Percentiles rank a stretch among this genome's conserved stretches.
phyloP scores from a whole-genome alignment of 2,888 invertebrate genomes.

The Ferrisia virgata region DNA sequence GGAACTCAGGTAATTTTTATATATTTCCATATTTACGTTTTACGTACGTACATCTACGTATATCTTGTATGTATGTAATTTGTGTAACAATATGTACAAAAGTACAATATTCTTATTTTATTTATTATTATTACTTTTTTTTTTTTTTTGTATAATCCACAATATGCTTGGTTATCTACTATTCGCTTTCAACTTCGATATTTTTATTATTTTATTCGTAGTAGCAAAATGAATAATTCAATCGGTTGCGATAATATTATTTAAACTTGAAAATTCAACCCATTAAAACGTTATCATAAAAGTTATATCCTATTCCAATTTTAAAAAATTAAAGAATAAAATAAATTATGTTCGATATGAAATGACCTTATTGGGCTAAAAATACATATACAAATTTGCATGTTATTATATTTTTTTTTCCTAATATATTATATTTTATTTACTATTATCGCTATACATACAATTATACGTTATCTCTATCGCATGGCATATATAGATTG shows the following conservation, averaged over 20 bases:
- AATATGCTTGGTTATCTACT: background rate
- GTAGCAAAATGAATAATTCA: background rate
- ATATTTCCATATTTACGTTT: background rate
- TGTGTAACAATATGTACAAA: background rate
- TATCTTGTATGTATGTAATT: background rate
- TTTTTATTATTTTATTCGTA: background rate
- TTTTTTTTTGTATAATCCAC: background rate
- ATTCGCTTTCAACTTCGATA: background rate
- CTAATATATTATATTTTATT: background rate
- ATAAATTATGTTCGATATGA: background rate
- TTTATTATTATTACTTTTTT: constrained; percentile 19
- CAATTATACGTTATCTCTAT: background rate
- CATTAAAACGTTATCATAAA: background rate
- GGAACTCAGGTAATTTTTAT: constrained; percentile 49
- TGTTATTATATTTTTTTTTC: too few relatives aligned
- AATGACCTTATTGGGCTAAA: background rate
- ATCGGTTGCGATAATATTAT: background rate
- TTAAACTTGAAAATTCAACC: background rate
- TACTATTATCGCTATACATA: background rate
- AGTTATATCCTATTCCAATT: background rate
- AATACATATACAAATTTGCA: background rate
- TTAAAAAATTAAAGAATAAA: background rate
- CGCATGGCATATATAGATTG: background rate
- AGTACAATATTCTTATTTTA: constrained; percentile 18
- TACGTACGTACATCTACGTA: background rate